These are phyloP conservation scores for Acanthurus lineatus DNA, from an alignment of 2,797 vertebrate genomes.

Conservation along the genomic window DNA sequence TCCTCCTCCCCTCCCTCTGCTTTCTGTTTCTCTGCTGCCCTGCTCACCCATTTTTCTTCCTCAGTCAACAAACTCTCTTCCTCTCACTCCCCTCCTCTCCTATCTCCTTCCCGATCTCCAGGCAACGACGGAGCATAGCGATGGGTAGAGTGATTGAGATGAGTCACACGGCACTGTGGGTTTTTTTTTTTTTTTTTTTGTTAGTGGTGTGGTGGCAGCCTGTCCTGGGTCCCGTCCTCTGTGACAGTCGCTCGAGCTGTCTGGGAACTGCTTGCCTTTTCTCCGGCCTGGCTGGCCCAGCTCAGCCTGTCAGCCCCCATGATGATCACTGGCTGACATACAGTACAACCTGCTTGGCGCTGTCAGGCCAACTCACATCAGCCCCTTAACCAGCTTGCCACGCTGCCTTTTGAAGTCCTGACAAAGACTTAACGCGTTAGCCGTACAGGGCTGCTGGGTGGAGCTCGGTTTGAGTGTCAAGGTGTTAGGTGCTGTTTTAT, in stretches of 20 bases:
- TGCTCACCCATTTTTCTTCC: constrained; percentile 30
- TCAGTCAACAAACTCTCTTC: constrained; percentile 60
- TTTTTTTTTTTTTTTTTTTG: constrained; percentile 31
- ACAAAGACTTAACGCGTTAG: constrained; percentile 56
- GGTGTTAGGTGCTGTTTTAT: constrained; percentile 35
- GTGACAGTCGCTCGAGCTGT: constrained; percentile 68
- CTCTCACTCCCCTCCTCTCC: constrained; percentile 47
- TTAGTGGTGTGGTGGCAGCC: constrained; percentile 58
- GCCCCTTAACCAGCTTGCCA: constrained; percentile 71
- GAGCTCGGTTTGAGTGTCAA: constrained; percentile 42
- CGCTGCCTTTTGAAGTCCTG: constrained; percentile 68
- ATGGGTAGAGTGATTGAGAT: constrained; percentile 67
- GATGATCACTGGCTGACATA: constrained; percentile 80
- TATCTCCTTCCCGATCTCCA: constrained; percentile 68
- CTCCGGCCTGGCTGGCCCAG: constrained; percentile 66
- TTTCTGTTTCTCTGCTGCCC: constrained; percentile 32
- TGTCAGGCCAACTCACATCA: constrained; percentile 81
- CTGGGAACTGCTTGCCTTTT: constrained; percentile 74
- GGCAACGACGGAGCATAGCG: constrained; percentile 65
- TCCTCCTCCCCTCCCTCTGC: constrained; percentile 17
- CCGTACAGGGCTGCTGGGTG: constrained; percentile 43
- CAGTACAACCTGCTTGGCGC: constrained; percentile 81
- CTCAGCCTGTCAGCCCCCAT: constrained; percentile 79
- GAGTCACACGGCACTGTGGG: constrained; percentile 69
- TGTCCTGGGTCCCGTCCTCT: constrained; percentile 62